Conservation (phyloP, 2,113 vertebrate species). For the Urocynchramus pylzowi region DNA sequence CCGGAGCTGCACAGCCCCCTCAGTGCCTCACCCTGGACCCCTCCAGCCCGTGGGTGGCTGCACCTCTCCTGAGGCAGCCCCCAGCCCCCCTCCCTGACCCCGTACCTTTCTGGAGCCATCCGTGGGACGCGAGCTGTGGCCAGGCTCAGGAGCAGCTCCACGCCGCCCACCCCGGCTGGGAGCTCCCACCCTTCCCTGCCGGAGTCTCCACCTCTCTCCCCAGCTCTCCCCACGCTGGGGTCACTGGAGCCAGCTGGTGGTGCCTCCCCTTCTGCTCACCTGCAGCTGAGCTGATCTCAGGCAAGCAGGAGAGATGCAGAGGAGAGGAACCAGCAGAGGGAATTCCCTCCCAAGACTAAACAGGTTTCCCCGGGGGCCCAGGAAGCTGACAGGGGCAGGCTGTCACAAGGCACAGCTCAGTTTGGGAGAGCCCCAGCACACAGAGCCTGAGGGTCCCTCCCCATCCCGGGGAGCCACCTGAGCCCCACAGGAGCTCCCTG, state of each 20-base stretch:
- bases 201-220: background rate
- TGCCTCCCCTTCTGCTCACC: background rate
- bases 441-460: background rate
- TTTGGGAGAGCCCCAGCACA: background rate
- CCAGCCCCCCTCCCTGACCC: background rate
- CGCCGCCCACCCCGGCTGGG: rapidly evolving
- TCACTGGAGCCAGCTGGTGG: background rate
- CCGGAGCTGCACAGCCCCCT: background rate
- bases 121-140: rapidly evolving
- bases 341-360: background rate
- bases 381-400: background rate
- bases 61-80: background rate
- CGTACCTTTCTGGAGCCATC: background rate
- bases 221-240: background rate
- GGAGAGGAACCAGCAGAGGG: background rate
- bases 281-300: background rate
- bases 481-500: background rate
- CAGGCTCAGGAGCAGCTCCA: background rate
- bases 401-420: background rate
- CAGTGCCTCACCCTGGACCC: rapidly evolving
- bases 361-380: background rate
- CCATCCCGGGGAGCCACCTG: background rate
- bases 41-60: rapidly evolving
- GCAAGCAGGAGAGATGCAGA: rapidly evolving
- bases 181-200: background rate